A percentile compares a stretch with the other conserved stretches of the same genome.
Conservation (phyloP, 2,797 vertebrate species). For the Chaetophractus vellerosus region DNA sequence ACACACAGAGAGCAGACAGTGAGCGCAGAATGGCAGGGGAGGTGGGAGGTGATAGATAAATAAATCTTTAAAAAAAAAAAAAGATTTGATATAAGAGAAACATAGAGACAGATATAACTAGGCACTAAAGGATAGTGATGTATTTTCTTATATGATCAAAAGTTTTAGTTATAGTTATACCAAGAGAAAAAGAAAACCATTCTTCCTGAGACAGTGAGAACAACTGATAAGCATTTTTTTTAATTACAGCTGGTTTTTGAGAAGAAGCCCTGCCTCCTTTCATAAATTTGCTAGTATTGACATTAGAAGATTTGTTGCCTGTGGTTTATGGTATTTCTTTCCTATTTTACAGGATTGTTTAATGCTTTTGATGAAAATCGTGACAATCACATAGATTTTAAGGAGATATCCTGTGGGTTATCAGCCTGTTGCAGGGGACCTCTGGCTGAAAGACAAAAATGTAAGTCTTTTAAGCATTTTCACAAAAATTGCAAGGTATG, state of each 20-base stretch:
- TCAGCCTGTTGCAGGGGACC: constrained; percentile 99
- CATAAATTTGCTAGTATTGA: constrained; percentile 31
- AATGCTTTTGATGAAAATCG: constrained; percentile 99
- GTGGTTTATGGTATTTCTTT: constrained; percentile 76
- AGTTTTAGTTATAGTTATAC: constrained; percentile 36
- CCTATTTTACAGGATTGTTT: constrained; percentile 95
- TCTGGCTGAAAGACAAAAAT: constrained; percentile 98
- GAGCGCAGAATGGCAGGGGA: too few species aligned
- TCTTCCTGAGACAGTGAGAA: constrained; percentile 1
- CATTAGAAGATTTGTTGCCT: constrained; percentile 51
- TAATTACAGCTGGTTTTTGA: constrained; percentile 2
- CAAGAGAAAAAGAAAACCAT: background rate
- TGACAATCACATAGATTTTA: constrained; percentile 99
- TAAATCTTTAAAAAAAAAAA: too few species aligned
- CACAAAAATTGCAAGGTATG: constrained; percentile 51
- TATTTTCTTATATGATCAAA: constrained; percentile 47
- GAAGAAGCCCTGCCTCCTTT: constrained; percentile 26
- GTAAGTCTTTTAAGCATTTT: constrained; percentile 91
- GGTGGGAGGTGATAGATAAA: too few species aligned
- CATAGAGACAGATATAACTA: background rate
- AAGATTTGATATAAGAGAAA: constrained; percentile 7
- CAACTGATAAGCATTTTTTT: constrained; percentile 26
- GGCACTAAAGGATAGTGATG: background rate
- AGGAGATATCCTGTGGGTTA: constrained; percentile 99
- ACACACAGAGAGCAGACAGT: too few species aligned